Percentiles rank a stretch among this genome's conserved stretches.
These are phyloP conservation scores for Scaeva pyrastri DNA, from an alignment of 2,888 invertebrate genomes.

Conservation along the genomic window DNA sequence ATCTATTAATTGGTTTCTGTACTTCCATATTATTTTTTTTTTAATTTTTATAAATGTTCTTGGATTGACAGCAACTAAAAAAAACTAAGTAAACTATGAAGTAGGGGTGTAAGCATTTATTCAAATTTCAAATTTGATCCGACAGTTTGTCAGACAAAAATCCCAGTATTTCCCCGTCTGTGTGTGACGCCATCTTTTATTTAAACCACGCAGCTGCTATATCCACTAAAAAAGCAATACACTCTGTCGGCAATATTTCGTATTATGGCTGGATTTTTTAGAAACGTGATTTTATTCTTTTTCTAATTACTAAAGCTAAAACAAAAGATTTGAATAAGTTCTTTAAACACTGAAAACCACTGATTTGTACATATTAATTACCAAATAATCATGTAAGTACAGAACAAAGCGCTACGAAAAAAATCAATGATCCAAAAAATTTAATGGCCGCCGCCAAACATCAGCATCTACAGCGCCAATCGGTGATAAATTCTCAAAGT, in stretches of 20 bases:
- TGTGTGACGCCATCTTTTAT: slow-evolving; percentile 80
- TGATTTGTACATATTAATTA: slow-evolving; percentile 43
- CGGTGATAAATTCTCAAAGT: slow-evolving; percentile 69
- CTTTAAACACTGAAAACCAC: slow-evolving; percentile 59
- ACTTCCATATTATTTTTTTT: too few relatives aligned
- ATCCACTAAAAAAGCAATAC: slow-evolving; percentile 54
- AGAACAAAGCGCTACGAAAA: slow-evolving; percentile 18
- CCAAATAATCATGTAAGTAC: slow-evolving; percentile 43
- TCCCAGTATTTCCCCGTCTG: slow-evolving; percentile 57
- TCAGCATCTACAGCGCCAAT: slow-evolving; percentile 71
- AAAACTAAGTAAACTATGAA: too few relatives aligned
- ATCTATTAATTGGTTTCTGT: too few relatives aligned
- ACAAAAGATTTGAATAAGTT: background rate
- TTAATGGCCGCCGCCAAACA: slow-evolving; percentile 63
- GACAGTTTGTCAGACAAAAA: background rate
- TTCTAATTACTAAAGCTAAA: background rate
- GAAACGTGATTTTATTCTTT: slow-evolving; percentile 50
- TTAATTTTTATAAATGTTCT: too few relatives aligned
- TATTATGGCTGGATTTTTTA: slow-evolving; percentile 73
- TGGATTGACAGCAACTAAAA: too few relatives aligned
- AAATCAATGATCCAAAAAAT: slow-evolving; percentile 3
- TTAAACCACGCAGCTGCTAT: slow-evolving; percentile 75
- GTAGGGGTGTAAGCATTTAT: background rate
- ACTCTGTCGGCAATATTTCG: slow-evolving; percentile 79
- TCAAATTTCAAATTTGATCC: background rate